Evolutionary conservation across 1,140 invertebrate species (phyloP).

Genomic region (Dermatophagoides farinae): DNA sequence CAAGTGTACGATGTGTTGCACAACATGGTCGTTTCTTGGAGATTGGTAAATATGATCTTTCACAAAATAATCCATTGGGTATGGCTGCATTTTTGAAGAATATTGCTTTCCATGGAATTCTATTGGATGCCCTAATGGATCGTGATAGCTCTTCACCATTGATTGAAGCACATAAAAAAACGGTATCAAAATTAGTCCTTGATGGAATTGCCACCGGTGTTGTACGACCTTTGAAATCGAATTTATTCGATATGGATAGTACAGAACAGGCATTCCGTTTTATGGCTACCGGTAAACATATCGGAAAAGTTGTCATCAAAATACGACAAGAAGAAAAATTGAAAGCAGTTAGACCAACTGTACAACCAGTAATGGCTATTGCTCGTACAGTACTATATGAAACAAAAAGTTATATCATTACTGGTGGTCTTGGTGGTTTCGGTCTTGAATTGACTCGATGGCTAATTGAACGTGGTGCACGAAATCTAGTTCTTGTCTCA

Average conservation of each 20-base stretch:
- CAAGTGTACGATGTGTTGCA: conserved; percentile 69
- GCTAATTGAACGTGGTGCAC: conserved; percentile 63
- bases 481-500: conserved; percentile 60
- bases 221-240: conserved; percentile 56
- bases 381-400: conserved; percentile 68
- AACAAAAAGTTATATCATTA: conserved; percentile 63
- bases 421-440: conserved; percentile 77
- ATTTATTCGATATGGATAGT: conserved; percentile 57
- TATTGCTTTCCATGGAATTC: conserved; percentile 83
- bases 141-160: conserved; percentile 32
- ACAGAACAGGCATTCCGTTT: conserved; percentile 81
- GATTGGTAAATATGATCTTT: conserved; percentile 89
- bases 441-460: conserved; percentile 77
- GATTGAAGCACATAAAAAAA: conserved; percentile 16
- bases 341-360: conserved; percentile 19
- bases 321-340: conserved; percentile 23
- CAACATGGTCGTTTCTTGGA: conserved; percentile 79
- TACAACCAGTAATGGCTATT: conserved; percentile 29
- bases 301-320: conserved; percentile 63
- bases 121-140: conserved; percentile 72
- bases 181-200: conserved; percentile 36
- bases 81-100: conserved; percentile 90
- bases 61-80: conserved; percentile 69
- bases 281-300: conserved; percentile 89
- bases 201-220: conserved; percentile 65